phyloP scores from a whole-genome alignment of 1,140 invertebrate genomes.

The Aplysia californica region DNA sequence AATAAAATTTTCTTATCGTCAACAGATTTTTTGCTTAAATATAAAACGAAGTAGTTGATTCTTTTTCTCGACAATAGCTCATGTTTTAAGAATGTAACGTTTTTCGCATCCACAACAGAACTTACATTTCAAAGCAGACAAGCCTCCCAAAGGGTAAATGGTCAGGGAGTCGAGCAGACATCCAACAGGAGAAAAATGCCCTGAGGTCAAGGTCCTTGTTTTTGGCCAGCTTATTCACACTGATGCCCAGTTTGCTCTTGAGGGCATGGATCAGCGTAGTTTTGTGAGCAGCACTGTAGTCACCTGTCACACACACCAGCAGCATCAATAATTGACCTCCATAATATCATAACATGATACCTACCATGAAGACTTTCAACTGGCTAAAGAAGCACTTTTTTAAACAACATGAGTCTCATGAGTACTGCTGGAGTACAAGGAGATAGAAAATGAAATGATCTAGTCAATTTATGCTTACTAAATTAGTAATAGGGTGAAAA shows the following conservation, averaged over 20 bases:
- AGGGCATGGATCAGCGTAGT: constrained; percentile 61
- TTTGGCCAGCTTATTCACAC: constrained; percentile 43
- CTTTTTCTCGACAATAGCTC: background rate
- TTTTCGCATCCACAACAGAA: background rate
- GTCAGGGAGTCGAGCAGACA: constrained; percentile 49
- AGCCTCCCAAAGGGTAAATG: constrained; percentile 51
- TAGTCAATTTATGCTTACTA: too few relatives aligned
- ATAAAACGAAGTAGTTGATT: background rate
- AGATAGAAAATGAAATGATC: background rate
- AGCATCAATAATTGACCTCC: background rate
- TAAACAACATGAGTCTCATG: background rate
- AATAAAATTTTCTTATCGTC: too few relatives aligned
- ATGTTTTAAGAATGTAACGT: background rate
- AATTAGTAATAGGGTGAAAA: too few relatives aligned
- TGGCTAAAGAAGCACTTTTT: too few relatives aligned
- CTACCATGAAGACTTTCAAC: background rate
- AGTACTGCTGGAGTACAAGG: background rate
- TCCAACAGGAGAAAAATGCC: constrained; percentile 61
- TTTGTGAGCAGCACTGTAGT: constrained; percentile 45
- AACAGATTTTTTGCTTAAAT: too few relatives aligned
- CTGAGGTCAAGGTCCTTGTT: constrained; percentile 59
- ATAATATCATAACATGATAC: background rate
- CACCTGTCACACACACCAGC: constrained; percentile 46
- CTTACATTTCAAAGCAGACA: constrained; percentile 58
- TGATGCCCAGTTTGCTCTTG: constrained; percentile 46